Conservation (phyloP, 1,140 invertebrate genomes). For the Nasonia giraulti region DNA sequence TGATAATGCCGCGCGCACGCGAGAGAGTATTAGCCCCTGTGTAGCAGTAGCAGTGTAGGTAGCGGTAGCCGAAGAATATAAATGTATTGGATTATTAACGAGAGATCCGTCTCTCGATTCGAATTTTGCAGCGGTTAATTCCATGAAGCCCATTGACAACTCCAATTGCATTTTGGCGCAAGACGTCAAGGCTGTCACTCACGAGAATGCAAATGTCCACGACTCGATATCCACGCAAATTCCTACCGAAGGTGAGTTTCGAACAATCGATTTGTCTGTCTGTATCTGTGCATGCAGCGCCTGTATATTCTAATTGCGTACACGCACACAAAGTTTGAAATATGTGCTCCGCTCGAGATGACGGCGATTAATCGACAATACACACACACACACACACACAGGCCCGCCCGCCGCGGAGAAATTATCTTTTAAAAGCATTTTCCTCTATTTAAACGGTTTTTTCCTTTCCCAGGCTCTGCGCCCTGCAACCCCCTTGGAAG, state of each 20-base stretch:
- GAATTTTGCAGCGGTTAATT: constrained; percentile 85
- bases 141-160: constrained; percentile 88
- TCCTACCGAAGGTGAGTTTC: constrained; percentile 81
- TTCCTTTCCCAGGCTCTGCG: constrained; percentile 23
- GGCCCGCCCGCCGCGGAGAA: not conserved
- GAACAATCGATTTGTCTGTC: constrained; percentile 33
- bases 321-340: too few relatives aligned
- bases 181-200: constrained; percentile 90
- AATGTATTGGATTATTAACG: constrained; percentile 43
- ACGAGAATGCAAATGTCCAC: constrained; percentile 83
- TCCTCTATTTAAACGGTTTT: constrained; percentile 52
- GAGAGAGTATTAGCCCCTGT: constrained; percentile 7
- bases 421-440: constrained; percentile 42
- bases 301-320: not conserved
- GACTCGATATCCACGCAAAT: constrained; percentile 83
- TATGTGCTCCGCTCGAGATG: not conserved
- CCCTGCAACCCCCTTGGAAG: constrained; percentile 17
- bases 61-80: constrained; percentile 40
- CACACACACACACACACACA: not conserved
- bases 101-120: constrained; percentile 50
- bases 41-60: too few relatives aligned
- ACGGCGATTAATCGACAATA: constrained; percentile 18
- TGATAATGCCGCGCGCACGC: not conserved
- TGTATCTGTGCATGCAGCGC: not conserved
- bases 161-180: constrained; percentile 91